Percentiles rank a stretch among this genome's conserved stretches.
phyloP scores from a whole-genome alignment of 2,113 vertebrate species.

The Rhabdornis inornatus region DNA sequence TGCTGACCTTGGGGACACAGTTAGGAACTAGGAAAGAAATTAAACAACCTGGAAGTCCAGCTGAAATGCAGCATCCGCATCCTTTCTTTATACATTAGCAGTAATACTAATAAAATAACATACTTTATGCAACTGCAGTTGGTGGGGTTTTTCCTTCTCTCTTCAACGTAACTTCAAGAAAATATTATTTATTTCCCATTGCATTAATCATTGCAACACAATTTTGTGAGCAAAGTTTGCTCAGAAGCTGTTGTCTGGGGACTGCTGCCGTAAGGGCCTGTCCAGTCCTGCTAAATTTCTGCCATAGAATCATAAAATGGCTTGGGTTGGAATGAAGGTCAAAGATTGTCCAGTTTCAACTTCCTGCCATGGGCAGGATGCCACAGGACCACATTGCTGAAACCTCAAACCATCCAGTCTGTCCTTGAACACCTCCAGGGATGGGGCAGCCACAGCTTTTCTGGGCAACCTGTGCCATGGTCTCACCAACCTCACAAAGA shows the following conservation, averaged over 20 bases:
- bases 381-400: background rate
- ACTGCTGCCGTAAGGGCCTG: background rate
- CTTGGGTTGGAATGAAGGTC: background rate
- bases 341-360: background rate
- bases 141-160: background rate
- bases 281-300: background rate
- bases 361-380: background rate
- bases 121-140: background rate
- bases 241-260: background rate
- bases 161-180: rapidly evolving
- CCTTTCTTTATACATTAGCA: background rate
- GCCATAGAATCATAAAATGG: background rate
- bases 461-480: background rate
- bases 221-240: background rate
- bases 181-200: background rate
- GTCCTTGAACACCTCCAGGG: background rate
- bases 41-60: background rate
- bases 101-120: background rate
- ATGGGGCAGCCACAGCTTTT: background rate
- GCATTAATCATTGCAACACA: background rate
- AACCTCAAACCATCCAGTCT: background rate
- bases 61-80: background rate
- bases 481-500: background rate
- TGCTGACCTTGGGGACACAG: background rate
- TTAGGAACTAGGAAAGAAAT: background rate